Evolutionary conservation across 64 coral and sea anemone genomes (phyloP).

Genomic region (Orbicella faveolata): DNA sequence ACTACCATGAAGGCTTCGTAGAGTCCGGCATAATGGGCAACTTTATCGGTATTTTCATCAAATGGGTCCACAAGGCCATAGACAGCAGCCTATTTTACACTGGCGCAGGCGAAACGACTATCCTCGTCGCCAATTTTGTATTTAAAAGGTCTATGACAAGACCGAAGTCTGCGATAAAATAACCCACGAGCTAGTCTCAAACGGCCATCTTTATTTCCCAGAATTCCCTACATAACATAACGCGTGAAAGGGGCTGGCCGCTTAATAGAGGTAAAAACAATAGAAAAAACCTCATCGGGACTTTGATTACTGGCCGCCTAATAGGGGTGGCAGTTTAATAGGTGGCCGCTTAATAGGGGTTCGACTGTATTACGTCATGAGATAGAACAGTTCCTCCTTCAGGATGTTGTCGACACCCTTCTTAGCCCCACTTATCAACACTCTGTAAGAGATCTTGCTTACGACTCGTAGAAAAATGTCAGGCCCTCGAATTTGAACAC

Average conservation of each 20-base stretch:
- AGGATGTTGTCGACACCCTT: neutral
- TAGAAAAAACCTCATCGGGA: too few relatives aligned
- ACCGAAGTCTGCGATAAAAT: neutral
- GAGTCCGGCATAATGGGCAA: constrained; percentile 28
- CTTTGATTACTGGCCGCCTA: too few relatives aligned
- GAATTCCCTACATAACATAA: neutral
- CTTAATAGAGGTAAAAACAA: too few relatives aligned
- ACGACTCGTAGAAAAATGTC: too few relatives aligned
- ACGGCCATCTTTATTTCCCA: neutral
- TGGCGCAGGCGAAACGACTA: neutral
- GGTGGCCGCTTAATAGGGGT: too few relatives aligned
- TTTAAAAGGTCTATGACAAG: neutral
- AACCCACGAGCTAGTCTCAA: neutral
- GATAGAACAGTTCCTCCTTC: neutral
- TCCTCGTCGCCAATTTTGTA: constrained; percentile 52
- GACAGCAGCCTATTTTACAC: constrained; percentile 20
- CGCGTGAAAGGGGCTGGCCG: too few relatives aligned
- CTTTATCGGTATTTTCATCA: constrained; percentile 38
- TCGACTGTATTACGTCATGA: neutral
- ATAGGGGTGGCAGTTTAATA: too few relatives aligned
- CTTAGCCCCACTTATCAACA: too few relatives aligned
- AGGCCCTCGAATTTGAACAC: too few relatives aligned
- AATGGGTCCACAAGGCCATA: constrained; percentile 22
- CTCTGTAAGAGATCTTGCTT: too few relatives aligned
- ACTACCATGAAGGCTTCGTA: constrained; percentile 30